Conservation (phyloP, 2,113 vertebrate genomes). For the Meleagris gallopavo region DNA sequence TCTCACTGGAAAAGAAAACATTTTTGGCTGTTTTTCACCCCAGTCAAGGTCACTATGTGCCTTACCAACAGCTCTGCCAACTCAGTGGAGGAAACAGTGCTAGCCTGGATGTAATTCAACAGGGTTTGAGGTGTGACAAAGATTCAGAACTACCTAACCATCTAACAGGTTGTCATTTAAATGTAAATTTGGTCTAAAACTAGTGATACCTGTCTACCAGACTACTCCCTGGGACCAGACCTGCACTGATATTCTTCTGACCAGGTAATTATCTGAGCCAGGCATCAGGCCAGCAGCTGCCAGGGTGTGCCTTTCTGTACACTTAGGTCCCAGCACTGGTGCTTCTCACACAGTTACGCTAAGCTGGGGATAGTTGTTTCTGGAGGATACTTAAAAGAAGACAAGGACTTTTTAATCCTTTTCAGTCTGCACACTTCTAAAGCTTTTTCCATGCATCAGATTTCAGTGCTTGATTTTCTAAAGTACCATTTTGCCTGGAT, state of each 20-base stretch:
- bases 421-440: background rate
- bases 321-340: rapidly evolving
- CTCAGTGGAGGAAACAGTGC: background rate
- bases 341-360: rapidly evolving
- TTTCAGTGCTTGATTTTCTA: background rate
- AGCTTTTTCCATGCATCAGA: background rate
- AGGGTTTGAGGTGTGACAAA: background rate
- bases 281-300: rapidly evolving
- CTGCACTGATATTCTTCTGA: background rate
- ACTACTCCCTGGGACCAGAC: background rate
- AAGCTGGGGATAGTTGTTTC: rapidly evolving
- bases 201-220: background rate
- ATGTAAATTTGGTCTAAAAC: background rate
- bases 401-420: background rate
- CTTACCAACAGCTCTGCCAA: background rate
- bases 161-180: background rate
- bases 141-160: background rate
- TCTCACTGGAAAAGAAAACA: background rate
- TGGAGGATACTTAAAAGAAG: background rate
- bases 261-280: too few species aligned
- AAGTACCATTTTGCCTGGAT: background rate
- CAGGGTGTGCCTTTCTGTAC: rapidly evolving
- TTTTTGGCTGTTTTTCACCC: background rate
- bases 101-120: rapidly evolving
- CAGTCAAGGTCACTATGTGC: background rate